These are phyloP conservation scores for Metalampra italica DNA, from an alignment of 2,888 invertebrate genomes.

Conservation along the genomic window DNA sequence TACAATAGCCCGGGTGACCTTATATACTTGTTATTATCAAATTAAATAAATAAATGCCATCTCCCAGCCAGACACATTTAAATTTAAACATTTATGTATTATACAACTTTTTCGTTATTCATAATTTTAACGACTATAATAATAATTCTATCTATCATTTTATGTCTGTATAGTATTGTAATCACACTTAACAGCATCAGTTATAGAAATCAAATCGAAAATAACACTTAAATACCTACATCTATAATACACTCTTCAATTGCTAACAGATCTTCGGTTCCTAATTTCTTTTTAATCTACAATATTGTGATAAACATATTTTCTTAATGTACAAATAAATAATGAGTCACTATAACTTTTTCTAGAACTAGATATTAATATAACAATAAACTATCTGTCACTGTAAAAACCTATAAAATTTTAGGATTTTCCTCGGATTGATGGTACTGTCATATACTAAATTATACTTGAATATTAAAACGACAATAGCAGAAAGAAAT, in stretches of 20 bases:
- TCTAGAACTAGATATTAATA: constrained; percentile 27
- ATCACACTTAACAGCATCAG: constrained; percentile 44
- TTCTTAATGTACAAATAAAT: constrained; percentile 61
- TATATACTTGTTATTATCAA: not conserved
- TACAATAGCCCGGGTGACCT: too few species aligned
- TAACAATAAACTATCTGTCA: constrained; percentile 31
- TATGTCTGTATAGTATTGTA: constrained; percentile 26
- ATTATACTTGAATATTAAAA: constrained; percentile 4
- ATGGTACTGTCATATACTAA: not conserved
- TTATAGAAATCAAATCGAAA: constrained; percentile 41
- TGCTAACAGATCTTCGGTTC: constrained; percentile 57
- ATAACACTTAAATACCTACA: constrained; percentile 58
- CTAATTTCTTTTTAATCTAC: constrained; percentile 34
- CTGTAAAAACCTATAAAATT: constrained; percentile 18
- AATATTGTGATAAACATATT: constrained; percentile 21
- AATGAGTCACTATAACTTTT: constrained; percentile 51
- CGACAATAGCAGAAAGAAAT: constrained; percentile 9
- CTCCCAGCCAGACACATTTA: constrained; percentile 35
- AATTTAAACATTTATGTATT: not conserved
- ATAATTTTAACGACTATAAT: not conserved
- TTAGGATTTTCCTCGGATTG: too few species aligned
- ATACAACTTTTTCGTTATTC: not conserved
- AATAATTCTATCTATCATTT: constrained; percentile 6
- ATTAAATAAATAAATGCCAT: constrained; percentile 17
- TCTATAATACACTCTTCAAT: constrained; percentile 41